Conservation (phyloP, 2,797 vertebrate genomes). For the Podarcis lilfordi region DNA sequence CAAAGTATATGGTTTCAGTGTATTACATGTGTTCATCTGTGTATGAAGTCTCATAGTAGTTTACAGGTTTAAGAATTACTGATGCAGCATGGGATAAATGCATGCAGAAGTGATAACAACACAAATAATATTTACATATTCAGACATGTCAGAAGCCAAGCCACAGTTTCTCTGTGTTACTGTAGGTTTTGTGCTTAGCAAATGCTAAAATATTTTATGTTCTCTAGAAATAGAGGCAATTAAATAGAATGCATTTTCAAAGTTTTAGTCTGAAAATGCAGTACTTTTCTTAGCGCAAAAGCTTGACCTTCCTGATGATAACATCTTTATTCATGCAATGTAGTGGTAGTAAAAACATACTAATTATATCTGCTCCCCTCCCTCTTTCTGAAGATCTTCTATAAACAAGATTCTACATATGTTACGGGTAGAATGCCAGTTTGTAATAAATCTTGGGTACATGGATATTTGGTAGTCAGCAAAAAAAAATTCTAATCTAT, state of each 20-base stretch:
- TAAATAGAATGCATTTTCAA: conserved; percentile 22
- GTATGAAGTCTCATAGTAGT: not conserved
- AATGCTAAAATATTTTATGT: not conserved
- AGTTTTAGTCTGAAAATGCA: not conserved
- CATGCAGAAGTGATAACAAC: too few species aligned
- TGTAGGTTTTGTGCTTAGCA: not conserved
- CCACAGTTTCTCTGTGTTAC: too few species aligned
- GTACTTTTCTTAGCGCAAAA: conserved; percentile 35
- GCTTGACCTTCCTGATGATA: conserved; percentile 45
- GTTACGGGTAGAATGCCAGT: conserved; percentile 1
- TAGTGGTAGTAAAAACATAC: conserved; percentile 23
- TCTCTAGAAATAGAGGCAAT: not conserved
- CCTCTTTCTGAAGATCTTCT: conserved; percentile 13
- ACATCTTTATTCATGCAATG: conserved; percentile 19
- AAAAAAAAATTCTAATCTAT: conserved; percentile 37
- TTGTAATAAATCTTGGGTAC: conserved; percentile 45
- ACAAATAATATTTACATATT: not conserved
- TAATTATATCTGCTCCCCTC: conserved; percentile 18
- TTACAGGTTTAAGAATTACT: not conserved
- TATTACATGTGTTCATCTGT: not conserved
- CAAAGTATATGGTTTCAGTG: not conserved
- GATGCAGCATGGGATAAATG: too few species aligned
- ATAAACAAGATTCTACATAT: conserved; percentile 29
- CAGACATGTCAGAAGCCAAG: not conserved
- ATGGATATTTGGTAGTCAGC: conserved; percentile 39